Evolutionary conservation across 2,888 invertebrate species (phyloP), one percentile per base, ranked within the genome.

Genomic region (Crocallis elinguaria): DNA sequence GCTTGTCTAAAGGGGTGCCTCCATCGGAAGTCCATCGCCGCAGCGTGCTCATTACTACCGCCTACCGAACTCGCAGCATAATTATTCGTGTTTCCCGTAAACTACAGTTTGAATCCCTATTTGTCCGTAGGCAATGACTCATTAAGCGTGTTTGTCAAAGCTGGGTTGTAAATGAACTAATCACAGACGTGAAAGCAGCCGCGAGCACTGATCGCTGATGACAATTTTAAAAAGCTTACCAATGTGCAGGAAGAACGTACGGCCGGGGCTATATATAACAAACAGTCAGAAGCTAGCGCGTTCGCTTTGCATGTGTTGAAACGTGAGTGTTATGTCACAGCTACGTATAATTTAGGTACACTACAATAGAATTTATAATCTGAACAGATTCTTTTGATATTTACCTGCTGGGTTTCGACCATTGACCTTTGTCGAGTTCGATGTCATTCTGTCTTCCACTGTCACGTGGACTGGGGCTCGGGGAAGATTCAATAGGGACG

Each of bases 11-110:
- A 51, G 93, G 94, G 75, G 93, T 84, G 49, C 93, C 93, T 69
- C 95, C 95, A 83, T 94, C 95, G 66, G 95, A 95, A 72, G 93
- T 92, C 82, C 95, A 95, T 78, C 95, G 93, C 66, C 92, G 86
- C 67, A 92, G 84, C 67, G 78, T 86, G 86, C 82, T 90, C 91
- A 91, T 91, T 67, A 82, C 86, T 84, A 79, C 63, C 63, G 60
- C 67, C 73, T 82, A 82, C 65, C 77, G 70, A 60, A 68, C 62
- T 71, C 71, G 64, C 70, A 74, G 65, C 86, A 88, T 88, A 66
- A 67, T 83, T 75, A 72, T 64, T 63, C 53, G 57, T 53, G 45
- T 72, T 77, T 69, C 62, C 63, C 69, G 65, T 67, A 67, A 70
- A 74, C 69, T 75, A 68, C 53, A 55, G 57, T 43, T 51, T 46